Percentiles rank a stretch among this genome's conserved stretches.
Evolutionary conservation across 2,888 invertebrate species (phyloP).

Genomic region (Ophion obscuratus): DNA sequence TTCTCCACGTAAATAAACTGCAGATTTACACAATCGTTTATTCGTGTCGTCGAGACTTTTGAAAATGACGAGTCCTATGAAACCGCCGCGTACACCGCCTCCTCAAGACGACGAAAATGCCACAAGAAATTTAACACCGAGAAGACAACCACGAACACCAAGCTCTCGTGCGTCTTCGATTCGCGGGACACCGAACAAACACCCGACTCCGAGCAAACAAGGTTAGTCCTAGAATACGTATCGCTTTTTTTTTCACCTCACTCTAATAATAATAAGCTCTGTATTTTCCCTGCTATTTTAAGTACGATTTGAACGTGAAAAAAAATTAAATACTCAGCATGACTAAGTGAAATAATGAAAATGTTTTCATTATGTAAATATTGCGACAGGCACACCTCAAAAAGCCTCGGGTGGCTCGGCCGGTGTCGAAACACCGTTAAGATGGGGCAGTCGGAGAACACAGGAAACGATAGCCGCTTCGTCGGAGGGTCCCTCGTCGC

Average conservation of each 20-base stretch:
- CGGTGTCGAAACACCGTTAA: constrained; percentile 83
- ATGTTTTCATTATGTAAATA: background rate
- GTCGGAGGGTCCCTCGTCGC: constrained; percentile 80
- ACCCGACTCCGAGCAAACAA: constrained; percentile 70
- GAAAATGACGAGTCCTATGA: constrained; percentile 80
- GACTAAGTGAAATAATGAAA: background rate
- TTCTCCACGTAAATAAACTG: too few relatives aligned
- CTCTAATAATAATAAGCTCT: background rate
- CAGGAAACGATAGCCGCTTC: constrained; percentile 80
- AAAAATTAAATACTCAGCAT: background rate
- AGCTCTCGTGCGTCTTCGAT: constrained; percentile 62
- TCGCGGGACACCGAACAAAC: constrained; percentile 70
- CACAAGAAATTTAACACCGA: constrained; percentile 70
- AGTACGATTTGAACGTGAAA: too few relatives aligned
- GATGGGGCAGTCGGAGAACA: constrained; percentile 84
- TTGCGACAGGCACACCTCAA: constrained; percentile 59
- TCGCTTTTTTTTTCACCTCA: background rate
- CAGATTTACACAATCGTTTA: too few relatives aligned
- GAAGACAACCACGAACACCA: constrained; percentile 71
- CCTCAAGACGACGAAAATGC: constrained; percentile 68
- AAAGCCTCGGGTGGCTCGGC: constrained; percentile 66
- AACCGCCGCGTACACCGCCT: constrained; percentile 76
- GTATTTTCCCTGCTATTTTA: background rate
- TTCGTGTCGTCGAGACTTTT: background rate
- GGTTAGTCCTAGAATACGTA: constrained; percentile 57